Evolutionary conservation across 2,113 vertebrate genomes (phyloP).

Genomic region (Paratilapia polleni): DNA sequence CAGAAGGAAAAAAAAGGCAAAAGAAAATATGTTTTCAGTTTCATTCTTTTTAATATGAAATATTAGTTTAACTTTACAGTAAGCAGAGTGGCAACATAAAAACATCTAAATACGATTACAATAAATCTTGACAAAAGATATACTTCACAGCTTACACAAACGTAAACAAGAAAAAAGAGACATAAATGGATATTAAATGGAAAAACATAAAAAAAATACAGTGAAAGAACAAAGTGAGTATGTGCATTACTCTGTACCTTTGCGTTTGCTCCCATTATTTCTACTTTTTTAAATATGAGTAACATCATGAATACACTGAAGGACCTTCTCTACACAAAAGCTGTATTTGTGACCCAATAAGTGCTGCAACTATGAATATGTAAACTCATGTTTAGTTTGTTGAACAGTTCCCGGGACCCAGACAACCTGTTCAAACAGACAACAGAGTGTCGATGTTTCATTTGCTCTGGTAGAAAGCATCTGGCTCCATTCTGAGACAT

Average conservation of each 20-base stretch:
- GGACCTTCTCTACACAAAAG: background rate
- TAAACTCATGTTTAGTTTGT: background rate
- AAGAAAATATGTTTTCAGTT: background rate
- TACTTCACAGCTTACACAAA: conserved; percentile 5
- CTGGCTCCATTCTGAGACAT: background rate
- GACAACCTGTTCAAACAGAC: too few relatives aligned
- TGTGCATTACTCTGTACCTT: background rate
- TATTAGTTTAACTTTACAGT: background rate
- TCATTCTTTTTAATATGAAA: background rate
- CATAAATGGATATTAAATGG: conserved; percentile 1
- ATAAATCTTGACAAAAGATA: conserved; percentile 7
- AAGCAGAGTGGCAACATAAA: background rate
- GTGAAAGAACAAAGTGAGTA: background rate
- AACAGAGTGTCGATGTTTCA: fast-evolving
- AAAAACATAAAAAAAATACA: background rate
- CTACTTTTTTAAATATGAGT: background rate
- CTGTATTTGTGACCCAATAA: conserved; percentile 11
- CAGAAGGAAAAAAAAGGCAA: background rate
- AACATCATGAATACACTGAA: background rate
- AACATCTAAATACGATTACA: background rate
- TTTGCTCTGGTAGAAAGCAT: background rate
- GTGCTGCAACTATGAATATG: background rate
- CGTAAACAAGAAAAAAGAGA: background rate
- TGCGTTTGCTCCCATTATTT: background rate
- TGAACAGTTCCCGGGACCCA: background rate